phyloP scores from a whole-genome alignment of 2,113 vertebrate genomes.

The Phrynosoma platyrhinos region DNA sequence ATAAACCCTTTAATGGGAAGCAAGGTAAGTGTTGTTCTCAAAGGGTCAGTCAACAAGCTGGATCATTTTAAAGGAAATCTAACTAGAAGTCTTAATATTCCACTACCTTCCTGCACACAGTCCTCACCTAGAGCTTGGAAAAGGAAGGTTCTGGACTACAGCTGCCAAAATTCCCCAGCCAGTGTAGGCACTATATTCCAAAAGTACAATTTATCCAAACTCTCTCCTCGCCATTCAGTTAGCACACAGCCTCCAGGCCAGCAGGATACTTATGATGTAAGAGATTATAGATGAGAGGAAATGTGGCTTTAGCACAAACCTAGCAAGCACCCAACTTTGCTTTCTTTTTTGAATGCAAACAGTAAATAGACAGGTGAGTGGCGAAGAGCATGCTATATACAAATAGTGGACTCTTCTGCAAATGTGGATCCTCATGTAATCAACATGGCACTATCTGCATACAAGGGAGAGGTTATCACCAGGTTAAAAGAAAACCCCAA shows the following conservation, averaged over 20 bases:
- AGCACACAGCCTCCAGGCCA: neutral
- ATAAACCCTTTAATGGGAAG: conserved; percentile 6
- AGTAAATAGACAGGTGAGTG: neutral
- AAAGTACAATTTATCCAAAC: neutral
- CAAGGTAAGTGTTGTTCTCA: neutral
- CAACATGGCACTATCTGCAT: neutral
- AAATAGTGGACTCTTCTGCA: neutral
- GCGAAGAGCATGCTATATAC: neutral
- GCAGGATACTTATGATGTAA: neutral
- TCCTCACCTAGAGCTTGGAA: neutral
- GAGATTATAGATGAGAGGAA: neutral
- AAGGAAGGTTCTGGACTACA: too few relatives aligned
- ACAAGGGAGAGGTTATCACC: neutral
- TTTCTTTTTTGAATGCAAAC: neutral
- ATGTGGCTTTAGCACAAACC: neutral
- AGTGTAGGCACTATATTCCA: too few relatives aligned
- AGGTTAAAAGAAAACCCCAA: neutral
- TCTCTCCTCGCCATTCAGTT: neutral
- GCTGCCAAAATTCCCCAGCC: too few relatives aligned
- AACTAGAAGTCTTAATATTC: neutral
- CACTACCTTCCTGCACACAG: too few relatives aligned
- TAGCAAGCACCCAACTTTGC: neutral
- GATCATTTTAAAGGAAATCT: neutral
- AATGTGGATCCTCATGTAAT: neutral
- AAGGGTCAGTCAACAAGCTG: neutral